Percentiles rank a stretch among this genome's conserved stretches.
Evolutionary conservation across 2,797 vertebrate species (phyloP).

Genomic region (Sylvia borin): DNA sequence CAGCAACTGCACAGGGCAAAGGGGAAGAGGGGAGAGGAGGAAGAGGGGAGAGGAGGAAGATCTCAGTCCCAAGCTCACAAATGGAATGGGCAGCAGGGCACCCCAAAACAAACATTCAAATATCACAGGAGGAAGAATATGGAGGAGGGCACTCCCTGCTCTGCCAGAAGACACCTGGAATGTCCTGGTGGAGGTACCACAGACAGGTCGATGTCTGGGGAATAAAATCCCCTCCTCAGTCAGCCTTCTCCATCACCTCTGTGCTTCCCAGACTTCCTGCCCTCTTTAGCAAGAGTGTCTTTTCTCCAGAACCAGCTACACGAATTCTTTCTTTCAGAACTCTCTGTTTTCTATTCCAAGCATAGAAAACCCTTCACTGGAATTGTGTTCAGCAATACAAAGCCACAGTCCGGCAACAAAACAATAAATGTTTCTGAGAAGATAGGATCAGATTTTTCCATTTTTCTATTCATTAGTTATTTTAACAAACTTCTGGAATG

Average conservation of each 20-base stretch:
- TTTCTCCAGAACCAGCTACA: neutral
- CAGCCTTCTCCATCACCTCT: neutral
- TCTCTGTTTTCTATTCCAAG: neutral
- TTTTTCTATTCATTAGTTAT: neutral
- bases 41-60: neutral
- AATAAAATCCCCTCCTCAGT: neutral
- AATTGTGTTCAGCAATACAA: neutral
- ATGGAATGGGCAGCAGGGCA: neutral
- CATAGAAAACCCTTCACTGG: neutral
- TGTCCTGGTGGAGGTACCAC: neutral
- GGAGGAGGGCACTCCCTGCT: neutral
- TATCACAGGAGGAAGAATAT: neutral
- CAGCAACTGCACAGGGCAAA: neutral
- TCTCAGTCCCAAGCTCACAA: neutral
- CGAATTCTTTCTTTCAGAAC: neutral
- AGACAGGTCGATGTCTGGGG: neutral
- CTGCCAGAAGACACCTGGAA: neutral
- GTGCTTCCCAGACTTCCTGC: neutral
- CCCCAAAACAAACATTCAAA: neutral
- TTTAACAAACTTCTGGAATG: neutral
- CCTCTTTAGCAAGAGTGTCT: neutral
- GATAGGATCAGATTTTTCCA: neutral
- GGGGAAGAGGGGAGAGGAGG: neutral
- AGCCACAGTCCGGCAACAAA: neutral
- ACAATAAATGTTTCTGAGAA: neutral